Base-by-base conservation (phyloP, 1,140 invertebrate species). In the Limonius californicus region DNA sequence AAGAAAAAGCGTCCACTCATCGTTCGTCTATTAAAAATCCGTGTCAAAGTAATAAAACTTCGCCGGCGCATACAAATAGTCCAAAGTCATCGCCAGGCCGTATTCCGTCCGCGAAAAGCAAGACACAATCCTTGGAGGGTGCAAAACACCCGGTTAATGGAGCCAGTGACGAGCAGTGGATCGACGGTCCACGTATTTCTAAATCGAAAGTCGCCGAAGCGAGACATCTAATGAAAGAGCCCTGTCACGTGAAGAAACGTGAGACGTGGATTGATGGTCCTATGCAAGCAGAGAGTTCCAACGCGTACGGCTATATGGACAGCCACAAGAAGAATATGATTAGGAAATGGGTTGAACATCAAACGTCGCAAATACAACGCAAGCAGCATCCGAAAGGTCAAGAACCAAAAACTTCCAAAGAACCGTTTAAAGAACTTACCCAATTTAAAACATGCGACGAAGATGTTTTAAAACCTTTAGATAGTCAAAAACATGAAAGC, bases 231-330 rank as follows among this genome's bases (percentile, higher is more conserved):
- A 83, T 90, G 69, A 89, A 91, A 74, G 86, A 91, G 80, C 79
- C 87, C 12, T 83, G 80, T 64, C 85, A 91, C 72, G 78, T 82
- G 1, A 89, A 90, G 71, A 89, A 90, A 72, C 79, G 85, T 54
- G 94, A 96, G 79, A 95, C 91, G 0, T 97, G 95, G 95, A 90
- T 97, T 47, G 95, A 97, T 77, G 94, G 94, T 0, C 95, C 94
- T 0, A 85, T 87, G 80, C 80, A 84, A 64, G 59, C 76, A 19
- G 77, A 81, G 76, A 70, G 78, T 12, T 70, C 79, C 71, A 70
- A 77, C 30, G 84, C 86, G 0, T 92, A 92, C 70, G 91, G 91
- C 1, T 94, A 91, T 69, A 94, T 94, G 91, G 92, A 95, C 72
- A 89, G 83, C 68, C 90, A 93, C 66, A 95, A 95, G 71, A 92